These are phyloP conservation scores for Parnassius orleans DNA, from an alignment of 2,888 invertebrate species.

Conservation along the genomic window DNA sequence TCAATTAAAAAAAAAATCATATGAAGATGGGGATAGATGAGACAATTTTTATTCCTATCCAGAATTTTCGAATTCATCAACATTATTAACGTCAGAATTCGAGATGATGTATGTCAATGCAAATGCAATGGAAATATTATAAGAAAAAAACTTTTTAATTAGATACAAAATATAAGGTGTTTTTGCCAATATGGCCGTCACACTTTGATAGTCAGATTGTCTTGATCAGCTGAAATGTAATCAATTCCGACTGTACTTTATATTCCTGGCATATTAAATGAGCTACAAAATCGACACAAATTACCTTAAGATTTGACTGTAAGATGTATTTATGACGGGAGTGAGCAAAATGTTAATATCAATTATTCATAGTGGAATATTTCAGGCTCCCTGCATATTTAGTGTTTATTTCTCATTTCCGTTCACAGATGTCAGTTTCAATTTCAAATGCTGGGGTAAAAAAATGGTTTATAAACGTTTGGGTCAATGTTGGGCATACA, in stretches of 20 bases:
- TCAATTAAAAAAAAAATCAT: background rate
- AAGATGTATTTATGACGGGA: conserved; percentile 71
- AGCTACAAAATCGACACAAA: conserved; percentile 77
- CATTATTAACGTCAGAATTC: conserved; percentile 23
- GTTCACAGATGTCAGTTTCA: conserved; percentile 3
- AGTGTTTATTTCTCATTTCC: conserved; percentile 7
- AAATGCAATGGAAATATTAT: conserved; percentile 58
- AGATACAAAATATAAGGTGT: conserved; percentile 45
- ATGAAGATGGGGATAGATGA: conserved; percentile 5
- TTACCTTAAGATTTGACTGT: conserved; percentile 79
- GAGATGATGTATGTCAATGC: conserved; percentile 21
- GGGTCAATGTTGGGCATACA: conserved; percentile 19
- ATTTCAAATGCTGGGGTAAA: conserved; percentile 20
- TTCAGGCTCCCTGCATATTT: conserved; percentile 35
- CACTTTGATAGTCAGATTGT: conserved; percentile 66
- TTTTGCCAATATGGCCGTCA: conserved; percentile 37
- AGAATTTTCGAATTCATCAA: conserved; percentile 28
- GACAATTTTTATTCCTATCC: conserved; percentile 1
- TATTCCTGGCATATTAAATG: conserved; percentile 80
- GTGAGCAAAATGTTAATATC: conserved; percentile 47
- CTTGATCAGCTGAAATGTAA: conserved; percentile 56
- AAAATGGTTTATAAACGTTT: conserved; percentile 6
- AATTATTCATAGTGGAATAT: conserved; percentile 61
- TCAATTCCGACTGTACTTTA: conserved; percentile 67
- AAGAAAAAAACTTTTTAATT: conserved; percentile 55